These are phyloP conservation scores for Tribolium freemani DNA, from an alignment of 2,888 invertebrate genomes.

Conservation along the genomic window DNA sequence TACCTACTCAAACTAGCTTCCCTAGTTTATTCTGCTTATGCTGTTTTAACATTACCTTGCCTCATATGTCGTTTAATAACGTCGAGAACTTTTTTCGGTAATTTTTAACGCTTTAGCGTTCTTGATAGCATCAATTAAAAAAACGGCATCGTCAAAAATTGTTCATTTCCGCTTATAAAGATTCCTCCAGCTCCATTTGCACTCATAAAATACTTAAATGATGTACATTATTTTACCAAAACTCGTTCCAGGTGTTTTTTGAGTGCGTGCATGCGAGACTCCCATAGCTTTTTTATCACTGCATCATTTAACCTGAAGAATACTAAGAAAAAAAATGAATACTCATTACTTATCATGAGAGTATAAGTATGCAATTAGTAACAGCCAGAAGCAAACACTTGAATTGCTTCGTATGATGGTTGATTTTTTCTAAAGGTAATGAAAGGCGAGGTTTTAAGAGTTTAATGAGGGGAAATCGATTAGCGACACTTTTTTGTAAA, in stretches of 20 bases:
- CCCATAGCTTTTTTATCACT: not conserved
- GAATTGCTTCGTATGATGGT: too few relatives aligned
- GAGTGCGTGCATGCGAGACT: not conserved
- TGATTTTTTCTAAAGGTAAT: not conserved
- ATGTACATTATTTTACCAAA: not conserved
- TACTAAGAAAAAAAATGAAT: not conserved
- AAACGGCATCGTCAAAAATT: not conserved
- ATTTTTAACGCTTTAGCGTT: not conserved
- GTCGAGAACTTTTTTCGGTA: not conserved
- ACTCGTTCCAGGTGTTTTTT: not conserved
- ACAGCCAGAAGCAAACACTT: not conserved
- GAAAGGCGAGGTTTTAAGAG: not conserved
- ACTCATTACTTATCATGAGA: not conserved
- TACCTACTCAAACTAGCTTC: too few relatives aligned
- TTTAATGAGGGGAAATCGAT: not conserved
- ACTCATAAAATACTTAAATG: constrained; percentile 2
- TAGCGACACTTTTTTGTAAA: not conserved
- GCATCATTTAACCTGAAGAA: not conserved
- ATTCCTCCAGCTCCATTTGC: not conserved
- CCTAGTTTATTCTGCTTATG: too few relatives aligned
- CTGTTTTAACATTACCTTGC: too few relatives aligned
- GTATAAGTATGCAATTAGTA: not conserved
- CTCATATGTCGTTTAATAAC: not conserved
- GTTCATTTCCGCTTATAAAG: constrained; percentile 1
- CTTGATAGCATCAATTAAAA: not conserved